Evolutionary conservation across 2,888 invertebrate species (phyloP), one percentile per base, ranked within the genome.

Genomic region (Homarus gammarus): DNA sequence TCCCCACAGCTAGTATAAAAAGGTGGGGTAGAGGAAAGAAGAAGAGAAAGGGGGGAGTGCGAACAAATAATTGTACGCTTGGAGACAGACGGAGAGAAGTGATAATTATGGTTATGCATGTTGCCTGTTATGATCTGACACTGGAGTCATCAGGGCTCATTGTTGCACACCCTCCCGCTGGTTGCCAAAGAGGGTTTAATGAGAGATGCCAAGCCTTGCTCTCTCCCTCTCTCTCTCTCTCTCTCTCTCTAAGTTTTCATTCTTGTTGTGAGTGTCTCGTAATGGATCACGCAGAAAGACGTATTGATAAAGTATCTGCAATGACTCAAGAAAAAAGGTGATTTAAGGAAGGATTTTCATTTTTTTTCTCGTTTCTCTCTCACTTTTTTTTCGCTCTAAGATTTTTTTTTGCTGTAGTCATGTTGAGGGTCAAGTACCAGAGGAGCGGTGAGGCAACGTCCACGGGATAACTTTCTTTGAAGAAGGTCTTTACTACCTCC

Each of bases 91-190:
- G 64, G 77, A 85, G 70, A 85, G 77, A 77, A 64, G 77, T 27
- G 85, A 85, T 85, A 84, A 84, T 84, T 84, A 75, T 84, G 61
- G 75, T 73, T 75, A 84, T 84, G 84, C 75, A 75, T 84, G 84
- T 84, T 73, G 38, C 36, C 64, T 81, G 64, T 81, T 81, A 81
- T 64, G 81, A 81, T 61, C 56, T 81, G 81, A 81, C 81, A 38
- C n/a, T 22, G 38, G 81, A 81, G 44, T 81, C 81, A 64, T 81
- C 81, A 64, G 64, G 61, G 33, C 36, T 81, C 64, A 81, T 81
- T 81, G 81, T 64, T 81, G 81, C 27, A 22, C 44, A 49, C 40
- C 15, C 44, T 8, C 56, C 12, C 51, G 0, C 36, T 18, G 81
- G 64, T 64, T 64, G 81, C 78, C 77, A 40, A 77, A 49, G 22